Base-by-base conservation (phyloP, 2,888 invertebrate species). In the Helleia helle region DNA sequence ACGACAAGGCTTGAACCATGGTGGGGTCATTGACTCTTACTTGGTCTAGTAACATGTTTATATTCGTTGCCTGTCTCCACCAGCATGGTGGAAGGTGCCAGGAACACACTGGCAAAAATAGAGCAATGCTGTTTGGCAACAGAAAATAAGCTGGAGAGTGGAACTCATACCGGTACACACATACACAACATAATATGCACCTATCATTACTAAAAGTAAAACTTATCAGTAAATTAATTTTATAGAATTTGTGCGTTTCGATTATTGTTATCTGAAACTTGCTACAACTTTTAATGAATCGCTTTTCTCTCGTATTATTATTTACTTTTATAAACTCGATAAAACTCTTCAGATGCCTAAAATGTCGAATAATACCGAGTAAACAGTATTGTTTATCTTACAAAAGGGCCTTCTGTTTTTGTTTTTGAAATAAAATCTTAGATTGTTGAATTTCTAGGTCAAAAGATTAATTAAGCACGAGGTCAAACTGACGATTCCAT, bases 331-430 rank as follows among this genome's bases (percentile, higher is more conserved):
- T 31, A 34, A 18, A 34, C 18, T 34, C 18, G 12, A 8, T 7
- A 12, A 34, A 34, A 34, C 22, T 34, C 8, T n/a, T 30, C n/a
- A 15, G 30, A 4, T 22, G 22, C 17, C 12, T 22, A 34, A 12
- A 12, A 12, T 34, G 18, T 34, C 11, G 8, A 18, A 18, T 34
- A 34, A 2, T 22, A 18, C 11, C 18, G 17, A 7, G 22, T 8
- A 34, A 12, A 34, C 8, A 34, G 34, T 34, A 34, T 34, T 34
- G 34, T 34, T 34, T 34, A 22, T 34, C 4, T 34, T n/a, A n/a
- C 12, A 12, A 12, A 34, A 11, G 22, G 34, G 4, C 31, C 6
- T n/a, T 13, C 6, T 11, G 15, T 22, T 34, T 34, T 34, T 17
- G 34, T 22, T 8, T 2, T 3, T 5, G 22, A 34, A 34, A 12